Conservation (phyloP, 1,140 invertebrate species). For the Forficula auricularia region DNA sequence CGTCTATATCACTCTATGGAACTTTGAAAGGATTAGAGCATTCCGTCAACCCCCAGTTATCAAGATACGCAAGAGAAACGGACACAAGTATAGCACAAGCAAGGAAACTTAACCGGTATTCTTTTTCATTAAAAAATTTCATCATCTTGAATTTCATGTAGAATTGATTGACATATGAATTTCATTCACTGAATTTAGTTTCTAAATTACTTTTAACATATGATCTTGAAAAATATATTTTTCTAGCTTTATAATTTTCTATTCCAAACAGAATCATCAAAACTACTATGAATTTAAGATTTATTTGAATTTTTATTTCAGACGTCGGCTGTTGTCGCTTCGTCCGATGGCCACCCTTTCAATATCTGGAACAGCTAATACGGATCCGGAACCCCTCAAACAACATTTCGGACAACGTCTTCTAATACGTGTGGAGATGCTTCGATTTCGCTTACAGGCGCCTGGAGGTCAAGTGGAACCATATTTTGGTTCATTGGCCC, state of each 20-base stretch:
- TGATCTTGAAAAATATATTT: no score
- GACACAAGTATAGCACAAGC: constrained; percentile 65
- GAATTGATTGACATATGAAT: no score
- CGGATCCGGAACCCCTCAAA: no score
- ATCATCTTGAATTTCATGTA: no score
- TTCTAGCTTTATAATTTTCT: no score
- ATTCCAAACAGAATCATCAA: no score
- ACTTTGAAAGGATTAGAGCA: constrained; percentile 72
- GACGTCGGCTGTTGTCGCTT: constrained; percentile 4
- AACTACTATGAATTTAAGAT: constrained; percentile 12
- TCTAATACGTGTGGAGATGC: constrained; percentile 61
- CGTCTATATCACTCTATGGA: constrained; percentile 38
- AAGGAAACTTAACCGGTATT: constrained; percentile 42
- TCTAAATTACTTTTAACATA: no score
- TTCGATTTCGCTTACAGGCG: constrained; percentile 66
- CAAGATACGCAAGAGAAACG: constrained; percentile 77
- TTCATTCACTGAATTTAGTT: no score
- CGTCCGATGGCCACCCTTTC: no score
- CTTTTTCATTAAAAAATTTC: no score
- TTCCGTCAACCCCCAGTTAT: constrained; percentile 75
- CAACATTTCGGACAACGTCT: constrained; percentile 71
- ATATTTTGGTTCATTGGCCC: constrained; percentile 67
- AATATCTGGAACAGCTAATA: no score
- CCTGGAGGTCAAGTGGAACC: constrained; percentile 56
- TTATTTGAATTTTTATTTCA: constrained; percentile 14